Conservation (phyloP, 2,113 vertebrate species). For the Ranitomeya variabilis region DNA sequence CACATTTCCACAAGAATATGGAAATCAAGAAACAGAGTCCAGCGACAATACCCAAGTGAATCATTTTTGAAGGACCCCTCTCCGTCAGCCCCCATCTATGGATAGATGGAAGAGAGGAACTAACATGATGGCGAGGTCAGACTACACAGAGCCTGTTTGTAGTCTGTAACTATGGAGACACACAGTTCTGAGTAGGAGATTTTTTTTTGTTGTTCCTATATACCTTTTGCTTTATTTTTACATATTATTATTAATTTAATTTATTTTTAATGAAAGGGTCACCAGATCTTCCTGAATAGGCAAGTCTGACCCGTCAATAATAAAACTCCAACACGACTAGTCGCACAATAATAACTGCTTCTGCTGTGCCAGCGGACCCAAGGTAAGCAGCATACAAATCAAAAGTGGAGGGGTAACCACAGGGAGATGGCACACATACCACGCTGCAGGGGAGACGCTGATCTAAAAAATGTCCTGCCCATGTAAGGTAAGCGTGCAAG, state of each 20-base stretch:
- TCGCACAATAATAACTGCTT: neutral
- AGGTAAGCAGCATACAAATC: neutral
- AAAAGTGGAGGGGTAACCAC: neutral
- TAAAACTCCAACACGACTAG: neutral
- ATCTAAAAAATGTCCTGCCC: neutral
- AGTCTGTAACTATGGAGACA: neutral
- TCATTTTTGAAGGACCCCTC: too few species aligned
- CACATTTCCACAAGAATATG: too few species aligned
- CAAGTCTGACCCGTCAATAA: neutral
- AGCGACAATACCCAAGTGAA: too few species aligned
- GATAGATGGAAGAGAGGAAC: too few species aligned
- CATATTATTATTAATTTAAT: too few species aligned
- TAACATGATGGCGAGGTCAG: neutral
- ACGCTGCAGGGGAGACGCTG: neutral
- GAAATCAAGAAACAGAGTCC: too few species aligned
- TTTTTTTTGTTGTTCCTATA: too few species aligned
- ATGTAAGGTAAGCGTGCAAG: conserved; percentile 1
- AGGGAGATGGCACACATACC: neutral
- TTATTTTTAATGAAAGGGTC: too few species aligned
- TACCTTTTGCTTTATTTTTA: too few species aligned
- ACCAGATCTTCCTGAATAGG: neutral
- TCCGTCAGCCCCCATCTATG: too few species aligned
- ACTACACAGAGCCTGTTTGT: neutral
- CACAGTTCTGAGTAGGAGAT: neutral
- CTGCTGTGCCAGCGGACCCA: neutral